A percentile compares a stretch with the other conserved stretches of the same genome.
Evolutionary conservation across 2,888 invertebrate genomes (phyloP).

Genomic region (Lasioglossum zephyrum): DNA sequence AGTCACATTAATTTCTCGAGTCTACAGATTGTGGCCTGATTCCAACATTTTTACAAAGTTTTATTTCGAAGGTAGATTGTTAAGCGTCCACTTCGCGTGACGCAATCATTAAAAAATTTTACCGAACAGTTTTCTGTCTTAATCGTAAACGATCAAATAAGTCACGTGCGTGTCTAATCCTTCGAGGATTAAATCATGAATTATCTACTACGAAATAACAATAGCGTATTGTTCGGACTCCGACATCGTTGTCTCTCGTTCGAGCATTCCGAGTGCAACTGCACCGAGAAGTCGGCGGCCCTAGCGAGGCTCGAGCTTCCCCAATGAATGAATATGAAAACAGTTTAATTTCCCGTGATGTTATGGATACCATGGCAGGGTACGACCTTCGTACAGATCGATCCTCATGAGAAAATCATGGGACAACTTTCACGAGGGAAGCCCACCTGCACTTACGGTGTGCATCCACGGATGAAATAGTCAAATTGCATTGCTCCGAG

Average conservation of each 20-base stretch:
- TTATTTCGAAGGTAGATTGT: too few relatives aligned
- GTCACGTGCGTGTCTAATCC: too few relatives aligned
- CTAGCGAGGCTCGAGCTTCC: background rate
- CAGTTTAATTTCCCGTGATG: background rate
- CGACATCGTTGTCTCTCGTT: background rate
- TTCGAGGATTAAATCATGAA: too few relatives aligned
- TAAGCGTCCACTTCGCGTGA: too few relatives aligned
- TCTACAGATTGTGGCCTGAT: background rate
- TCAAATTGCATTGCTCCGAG: background rate
- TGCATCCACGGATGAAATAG: constrained; percentile 3
- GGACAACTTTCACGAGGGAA: background rate
- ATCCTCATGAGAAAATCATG: constrained; percentile 18
- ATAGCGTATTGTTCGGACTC: background rate
- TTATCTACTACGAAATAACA: background rate
- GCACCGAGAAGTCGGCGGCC: background rate
- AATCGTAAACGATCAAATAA: too few relatives aligned
- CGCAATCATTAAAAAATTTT: too few relatives aligned
- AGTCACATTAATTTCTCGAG: background rate
- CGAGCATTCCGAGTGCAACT: background rate
- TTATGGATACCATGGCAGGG: background rate
- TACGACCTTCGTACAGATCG: background rate
- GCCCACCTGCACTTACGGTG: constrained; percentile 12
- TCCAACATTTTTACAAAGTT: background rate
- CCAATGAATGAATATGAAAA: background rate
- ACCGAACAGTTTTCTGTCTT: too few relatives aligned